Evolutionary conservation across 1,140 invertebrate genomes (phyloP), one percentile per base, ranked within the genome.

Genomic region (Augochlora pura): DNA sequence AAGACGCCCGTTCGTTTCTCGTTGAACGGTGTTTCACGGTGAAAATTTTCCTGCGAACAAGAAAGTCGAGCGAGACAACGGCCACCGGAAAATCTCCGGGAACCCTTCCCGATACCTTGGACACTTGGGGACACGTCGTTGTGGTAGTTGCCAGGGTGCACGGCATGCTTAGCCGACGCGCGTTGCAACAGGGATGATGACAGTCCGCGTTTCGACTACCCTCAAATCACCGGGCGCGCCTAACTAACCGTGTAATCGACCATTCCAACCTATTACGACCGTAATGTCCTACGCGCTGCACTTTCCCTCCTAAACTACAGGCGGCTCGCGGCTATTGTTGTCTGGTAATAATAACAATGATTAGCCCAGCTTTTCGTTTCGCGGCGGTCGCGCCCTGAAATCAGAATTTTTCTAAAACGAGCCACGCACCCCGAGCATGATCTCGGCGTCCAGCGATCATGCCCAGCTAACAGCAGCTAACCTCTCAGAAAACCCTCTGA

Each of bases 191-290:
- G 64, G 42, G 71, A 74, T 81, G 89, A 91, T 90, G 90, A 90
- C 87, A 90, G 89, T 88, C 81, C 86, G 38, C 39, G 84, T 68
- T 76, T 54, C 63, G 46, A 69, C 82, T 88, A 88, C 90, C 88
- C 90, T 90, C 88, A 90, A 91, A 92, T 92, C 90, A 92, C 80
- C 81, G 82, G 71, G 88, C 90, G 90, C 87, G 86, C 89, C 91
- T 90, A 92, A 92, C 92, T 92, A 92, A 90, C 91, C 91, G 88
- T 93, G 91, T 93, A 93, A 92, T 92, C 88, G 91, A 83, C 88
- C 83, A 92, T 90, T 91, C 86, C 82, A 80, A 77, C 86, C 88
- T 87, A 91, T 91, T 90, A 91, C 83, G 83, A 91, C 82, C 42
- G 83, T 52, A 52, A 85, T 79, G 77, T 81, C 80, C 84, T 67